A percentile compares a stretch with the other conserved stretches of the same genome.
These are phyloP conservation scores for Eupithecia dodoneata DNA, from an alignment of 2,888 invertebrate genomes.

Conservation along the genomic window DNA sequence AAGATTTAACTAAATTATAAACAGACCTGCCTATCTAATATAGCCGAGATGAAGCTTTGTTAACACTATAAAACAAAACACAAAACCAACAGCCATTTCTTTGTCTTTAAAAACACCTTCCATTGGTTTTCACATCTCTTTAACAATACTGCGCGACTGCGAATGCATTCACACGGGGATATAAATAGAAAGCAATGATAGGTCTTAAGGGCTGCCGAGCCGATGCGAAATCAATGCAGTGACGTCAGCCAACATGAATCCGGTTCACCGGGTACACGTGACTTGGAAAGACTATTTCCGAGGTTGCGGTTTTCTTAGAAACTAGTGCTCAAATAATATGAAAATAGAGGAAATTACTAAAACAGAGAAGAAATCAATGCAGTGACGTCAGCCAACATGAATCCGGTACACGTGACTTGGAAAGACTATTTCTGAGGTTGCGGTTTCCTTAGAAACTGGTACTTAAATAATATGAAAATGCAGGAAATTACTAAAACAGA, in stretches of 20 bases:
- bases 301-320: not conserved
- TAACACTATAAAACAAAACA: not conserved
- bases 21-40: no score
- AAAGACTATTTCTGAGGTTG: conserved; percentile 17
- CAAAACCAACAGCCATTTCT: not conserved
- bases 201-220: conserved; percentile 30
- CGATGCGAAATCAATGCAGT: conserved; percentile 49
- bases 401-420: conserved; percentile 27
- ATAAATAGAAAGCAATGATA: conserved; percentile 42
- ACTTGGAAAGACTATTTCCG: conserved; percentile 22
- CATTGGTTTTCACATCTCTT: not conserved
- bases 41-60: no score
- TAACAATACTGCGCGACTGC: not conserved
- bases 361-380: conserved; percentile 30
- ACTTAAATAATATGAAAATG: no score
- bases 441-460: not conserved
- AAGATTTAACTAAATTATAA: no score
- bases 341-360: no score
- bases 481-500: no score
- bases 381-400: conserved; percentile 43
- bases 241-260: conserved; percentile 42
- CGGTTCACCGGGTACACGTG: conserved; percentile 29
- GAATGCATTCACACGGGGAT: conserved; percentile 23
- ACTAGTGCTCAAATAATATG: no score
- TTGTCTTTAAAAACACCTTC: not conserved